Evolutionary conservation across 2,113 vertebrate genomes (phyloP).

Genomic region (Podarcis raffonei): DNA sequence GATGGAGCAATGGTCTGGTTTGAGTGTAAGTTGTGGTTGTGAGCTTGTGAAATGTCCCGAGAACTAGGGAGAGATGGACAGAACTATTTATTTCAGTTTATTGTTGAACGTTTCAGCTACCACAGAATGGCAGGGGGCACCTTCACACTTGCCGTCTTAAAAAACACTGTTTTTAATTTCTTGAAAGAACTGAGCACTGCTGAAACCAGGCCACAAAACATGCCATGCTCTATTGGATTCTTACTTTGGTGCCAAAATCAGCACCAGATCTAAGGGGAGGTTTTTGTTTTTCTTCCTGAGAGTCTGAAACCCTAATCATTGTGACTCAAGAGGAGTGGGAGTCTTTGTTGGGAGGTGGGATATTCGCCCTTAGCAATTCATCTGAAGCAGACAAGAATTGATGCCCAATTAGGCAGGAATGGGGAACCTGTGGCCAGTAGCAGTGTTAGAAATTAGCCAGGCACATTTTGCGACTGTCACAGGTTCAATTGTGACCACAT

Average conservation of each 20-base stretch:
- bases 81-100: background rate
- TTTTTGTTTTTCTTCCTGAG: background rate
- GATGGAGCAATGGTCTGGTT: no score
- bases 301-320: background rate
- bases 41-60: background rate
- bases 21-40: background rate
- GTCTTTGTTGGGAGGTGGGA: background rate
- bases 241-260: background rate
- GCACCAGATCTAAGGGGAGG: background rate
- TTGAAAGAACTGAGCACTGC: background rate
- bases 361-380: background rate
- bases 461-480: no score
- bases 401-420: background rate
- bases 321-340: background rate
- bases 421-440: no score
- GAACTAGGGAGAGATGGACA: background rate
- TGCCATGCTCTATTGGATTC: background rate
- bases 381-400: background rate
- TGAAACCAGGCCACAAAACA: no score
- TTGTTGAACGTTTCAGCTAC: background rate
- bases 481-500: no score
- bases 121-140: background rate
- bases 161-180: background rate
- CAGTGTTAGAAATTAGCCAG: no score
- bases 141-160: background rate